A percentile compares a stretch with the other conserved stretches of the same genome.
Conservation (phyloP, 2,888 invertebrate species). For the Pimpla rufipes region DNA sequence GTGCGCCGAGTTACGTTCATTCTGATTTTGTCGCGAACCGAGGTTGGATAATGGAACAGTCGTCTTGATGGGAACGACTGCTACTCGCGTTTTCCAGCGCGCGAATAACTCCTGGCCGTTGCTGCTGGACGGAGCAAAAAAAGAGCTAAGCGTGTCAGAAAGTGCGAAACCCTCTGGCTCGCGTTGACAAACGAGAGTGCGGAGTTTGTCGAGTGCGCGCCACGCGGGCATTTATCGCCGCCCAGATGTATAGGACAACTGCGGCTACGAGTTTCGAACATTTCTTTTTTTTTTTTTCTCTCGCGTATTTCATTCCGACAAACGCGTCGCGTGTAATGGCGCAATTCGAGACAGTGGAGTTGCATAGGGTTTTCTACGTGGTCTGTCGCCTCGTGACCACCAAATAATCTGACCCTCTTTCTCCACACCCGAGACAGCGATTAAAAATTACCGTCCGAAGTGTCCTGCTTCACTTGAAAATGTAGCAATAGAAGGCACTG, state of each 20-base stretch:
- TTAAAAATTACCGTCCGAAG: not conserved
- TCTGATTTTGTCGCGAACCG: constrained; percentile 45
- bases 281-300: constrained; percentile 21
- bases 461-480: not conserved
- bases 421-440: too few relatives aligned
- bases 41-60: constrained; percentile 33
- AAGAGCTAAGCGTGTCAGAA: constrained; percentile 49
- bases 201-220: constrained; percentile 55
- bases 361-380: constrained; percentile 22
- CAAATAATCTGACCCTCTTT: not conserved
- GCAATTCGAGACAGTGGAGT: constrained; percentile 42
- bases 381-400: not conserved
- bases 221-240: constrained; percentile 59
- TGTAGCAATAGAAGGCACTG: not conserved
- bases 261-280: constrained; percentile 34
- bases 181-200: constrained; percentile 70
- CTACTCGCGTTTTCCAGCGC: constrained; percentile 30
- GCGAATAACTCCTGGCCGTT: constrained; percentile 41
- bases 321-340: constrained; percentile 51
- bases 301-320: constrained; percentile 43
- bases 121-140: constrained; percentile 27
- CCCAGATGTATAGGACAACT: constrained; percentile 40
- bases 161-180: constrained; percentile 62
- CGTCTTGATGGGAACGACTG: constrained; percentile 26
- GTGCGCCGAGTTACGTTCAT: constrained; percentile 2